These are phyloP conservation scores for Cyrtonyx montezumae DNA, from an alignment of 2,113 vertebrate genomes.

Conservation along the genomic window DNA sequence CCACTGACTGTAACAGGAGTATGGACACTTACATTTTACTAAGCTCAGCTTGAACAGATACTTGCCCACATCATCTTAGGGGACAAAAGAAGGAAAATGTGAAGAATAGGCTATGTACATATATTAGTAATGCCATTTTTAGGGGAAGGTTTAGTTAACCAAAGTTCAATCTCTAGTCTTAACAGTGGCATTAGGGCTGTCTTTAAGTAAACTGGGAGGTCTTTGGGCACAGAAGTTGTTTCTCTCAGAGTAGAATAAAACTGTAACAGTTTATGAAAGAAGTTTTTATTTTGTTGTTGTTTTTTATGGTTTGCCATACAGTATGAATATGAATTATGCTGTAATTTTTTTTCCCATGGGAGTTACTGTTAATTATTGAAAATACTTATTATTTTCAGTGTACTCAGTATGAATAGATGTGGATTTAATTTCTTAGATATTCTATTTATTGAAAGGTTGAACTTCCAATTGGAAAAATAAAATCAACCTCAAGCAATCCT, in stretches of 20 bases:
- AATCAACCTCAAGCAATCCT: background rate
- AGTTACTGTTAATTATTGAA: background rate
- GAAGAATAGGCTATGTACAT: background rate
- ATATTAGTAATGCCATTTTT: background rate
- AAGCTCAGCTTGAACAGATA: background rate
- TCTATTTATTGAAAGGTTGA: background rate
- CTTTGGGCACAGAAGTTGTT: background rate
- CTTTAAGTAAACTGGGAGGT: background rate
- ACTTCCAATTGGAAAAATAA: background rate
- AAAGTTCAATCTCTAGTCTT: background rate
- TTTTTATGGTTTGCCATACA: background rate
- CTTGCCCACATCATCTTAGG: background rate
- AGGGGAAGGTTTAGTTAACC: background rate
- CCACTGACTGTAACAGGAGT: background rate
- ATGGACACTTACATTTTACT: background rate
- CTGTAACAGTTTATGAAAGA: background rate
- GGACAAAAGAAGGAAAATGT: background rate
- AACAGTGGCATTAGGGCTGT: background rate
- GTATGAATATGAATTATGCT: background rate
- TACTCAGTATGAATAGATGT: background rate
- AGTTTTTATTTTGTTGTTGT: background rate
- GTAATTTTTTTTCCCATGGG: background rate
- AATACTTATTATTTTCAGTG: background rate
- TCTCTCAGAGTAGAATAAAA: background rate
- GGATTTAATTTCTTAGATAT: background rate